phyloP scores from a whole-genome alignment of 2,113 vertebrate species.

The Sander vitreus region DNA sequence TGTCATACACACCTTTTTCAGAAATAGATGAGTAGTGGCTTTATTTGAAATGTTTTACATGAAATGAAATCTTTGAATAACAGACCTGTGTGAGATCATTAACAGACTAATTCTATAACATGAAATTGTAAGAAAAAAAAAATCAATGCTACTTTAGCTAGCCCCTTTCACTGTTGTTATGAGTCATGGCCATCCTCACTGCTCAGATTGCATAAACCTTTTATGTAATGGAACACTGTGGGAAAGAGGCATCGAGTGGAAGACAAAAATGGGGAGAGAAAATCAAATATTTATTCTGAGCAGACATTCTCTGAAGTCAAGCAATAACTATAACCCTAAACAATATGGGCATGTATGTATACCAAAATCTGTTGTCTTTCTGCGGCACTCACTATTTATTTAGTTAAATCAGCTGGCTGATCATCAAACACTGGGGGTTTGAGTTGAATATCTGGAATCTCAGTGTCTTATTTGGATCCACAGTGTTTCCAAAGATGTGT shows the following conservation, averaged over 20 bases:
- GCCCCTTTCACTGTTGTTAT: conserved; percentile 74
- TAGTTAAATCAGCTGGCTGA: conserved; percentile 51
- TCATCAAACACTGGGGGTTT: conserved; percentile 48
- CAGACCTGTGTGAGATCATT: conserved; percentile 21
- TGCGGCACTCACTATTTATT: conserved; percentile 29
- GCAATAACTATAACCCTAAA: conserved; percentile 44
- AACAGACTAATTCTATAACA: conserved; percentile 42
- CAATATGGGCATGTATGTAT: conserved; percentile 28
- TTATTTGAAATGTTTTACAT: conserved; percentile 32
- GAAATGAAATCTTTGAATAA: conserved; percentile 31
- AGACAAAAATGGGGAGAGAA: conserved; percentile 82
- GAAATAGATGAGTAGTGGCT: conserved; percentile 18
- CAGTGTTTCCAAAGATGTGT: conserved; percentile 51
- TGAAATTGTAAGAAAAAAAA: conserved; percentile 45
- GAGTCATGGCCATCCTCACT: conserved; percentile 80
- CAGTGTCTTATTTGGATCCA: conserved; percentile 60
- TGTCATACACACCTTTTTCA: conserved; percentile 10
- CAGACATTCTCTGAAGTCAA: conserved; percentile 36
- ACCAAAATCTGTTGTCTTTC: conserved; percentile 29
- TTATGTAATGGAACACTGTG: conserved; percentile 85
- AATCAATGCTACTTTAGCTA: conserved; percentile 75
- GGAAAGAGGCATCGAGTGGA: conserved; percentile 79
- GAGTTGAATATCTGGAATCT: conserved; percentile 61
- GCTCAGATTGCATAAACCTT: conserved; percentile 84
- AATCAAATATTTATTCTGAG: conserved; percentile 84